Base-by-base conservation (phyloP, 2,113 vertebrate species). In the Sinocyclocheilus maitianheensis region DNA sequence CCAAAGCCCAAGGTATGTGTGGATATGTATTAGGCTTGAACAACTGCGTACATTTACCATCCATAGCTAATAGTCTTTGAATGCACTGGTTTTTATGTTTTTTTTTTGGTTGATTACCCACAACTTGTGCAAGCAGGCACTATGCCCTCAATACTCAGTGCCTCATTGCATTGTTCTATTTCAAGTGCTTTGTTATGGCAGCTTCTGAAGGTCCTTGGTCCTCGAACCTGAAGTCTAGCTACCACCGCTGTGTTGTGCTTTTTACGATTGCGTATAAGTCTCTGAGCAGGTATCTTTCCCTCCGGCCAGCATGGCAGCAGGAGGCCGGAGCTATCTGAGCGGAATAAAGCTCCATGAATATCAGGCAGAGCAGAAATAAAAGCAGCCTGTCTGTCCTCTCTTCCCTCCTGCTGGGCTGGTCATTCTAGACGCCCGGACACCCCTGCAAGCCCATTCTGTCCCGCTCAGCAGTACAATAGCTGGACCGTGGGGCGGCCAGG, bases 1-100 rank as follows among this genome's bases (percentile, higher is more conserved):
- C 93, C 95, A 93, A 99, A 99, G 94, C 94, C 93, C 94, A 99
- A 99, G 98, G 98, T 99, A 98, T 2, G 80, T 24, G 51, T 87
- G 81, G 84, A 86, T 79, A 85, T 87, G 91, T 89, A 72, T 86
- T 89, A 51, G 7, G 30, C 74, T 77, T 14, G 67, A 81, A 83
- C 65, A 69, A 65, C 62, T 40, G n/a, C 4, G 2, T 62, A 22
- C 82, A 53, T 84, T 63, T 69, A 22, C 24, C 16, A 51, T 67
- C 63, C 63, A 82, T n/a, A 53, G 62, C 63, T 82, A 69, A 82
- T 69, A 69, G 63, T 67, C 24, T 67, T 46, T 75, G 24, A 78
- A n/a, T 65, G 71, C 43, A 79, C 92, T 93, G 74, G 93, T 87
- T 90, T 90, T 12, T 58, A 89, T 89, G n/a, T 26, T 81, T 5